Percentiles rank a stretch among this genome's conserved stretches.
These are phyloP conservation scores for Drosophila longiperda DNA, from an alignment of 2,888 invertebrate genomes.

Conservation along the genomic window DNA sequence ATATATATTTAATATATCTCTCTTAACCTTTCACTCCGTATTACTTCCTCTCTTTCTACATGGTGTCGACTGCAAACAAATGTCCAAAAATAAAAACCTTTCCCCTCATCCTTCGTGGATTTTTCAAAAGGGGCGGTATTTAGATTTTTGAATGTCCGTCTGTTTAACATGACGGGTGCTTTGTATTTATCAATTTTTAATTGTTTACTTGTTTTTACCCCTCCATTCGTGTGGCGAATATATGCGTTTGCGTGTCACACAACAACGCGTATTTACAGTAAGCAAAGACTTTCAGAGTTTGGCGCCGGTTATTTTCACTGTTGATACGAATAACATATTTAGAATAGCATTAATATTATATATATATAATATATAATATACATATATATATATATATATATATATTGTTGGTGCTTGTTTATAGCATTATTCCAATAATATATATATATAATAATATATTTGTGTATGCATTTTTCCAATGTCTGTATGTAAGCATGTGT, in stretches of 20 bases:
- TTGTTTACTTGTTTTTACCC: not conserved
- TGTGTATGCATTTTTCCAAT: not conserved
- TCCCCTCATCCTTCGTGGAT: not conserved
- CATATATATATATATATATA: not conserved
- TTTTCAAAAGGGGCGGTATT: not conserved
- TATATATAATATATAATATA: not conserved
- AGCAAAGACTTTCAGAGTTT: slow-evolving; percentile 2
- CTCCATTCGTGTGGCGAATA: not conserved
- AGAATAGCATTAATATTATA: not conserved
- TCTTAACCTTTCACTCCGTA: slow-evolving; percentile 14
- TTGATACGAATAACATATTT: not conserved
- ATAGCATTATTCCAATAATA: not conserved
- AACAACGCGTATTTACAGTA: slow-evolving; percentile 29
- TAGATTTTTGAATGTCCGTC: not conserved
- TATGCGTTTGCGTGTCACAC: not conserved
- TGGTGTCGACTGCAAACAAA: slow-evolving; percentile 13
- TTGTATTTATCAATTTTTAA: not conserved
- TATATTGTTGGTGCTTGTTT: not conserved
- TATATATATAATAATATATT: not conserved
- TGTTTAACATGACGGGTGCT: not conserved
- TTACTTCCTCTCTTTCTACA: slow-evolving; percentile 27
- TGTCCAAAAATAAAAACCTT: not conserved
- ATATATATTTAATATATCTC: slow-evolving; percentile 9
- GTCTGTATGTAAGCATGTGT: not conserved
- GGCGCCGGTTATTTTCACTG: not conserved